These are phyloP conservation scores for Pyrocephalus nanus DNA, from an alignment of 2,797 vertebrate genomes.

Conservation along the genomic window DNA sequence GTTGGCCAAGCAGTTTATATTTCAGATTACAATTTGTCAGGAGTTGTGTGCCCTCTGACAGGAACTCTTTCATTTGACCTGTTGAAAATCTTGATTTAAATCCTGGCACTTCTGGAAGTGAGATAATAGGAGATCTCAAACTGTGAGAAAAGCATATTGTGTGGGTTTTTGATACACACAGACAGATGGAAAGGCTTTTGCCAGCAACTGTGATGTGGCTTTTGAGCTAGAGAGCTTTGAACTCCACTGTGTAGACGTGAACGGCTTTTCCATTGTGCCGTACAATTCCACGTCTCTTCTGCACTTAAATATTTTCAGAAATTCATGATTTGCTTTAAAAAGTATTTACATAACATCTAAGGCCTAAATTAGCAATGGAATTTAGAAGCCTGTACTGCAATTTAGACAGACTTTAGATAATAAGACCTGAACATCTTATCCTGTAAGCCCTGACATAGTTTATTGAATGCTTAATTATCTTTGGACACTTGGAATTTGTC, in stretches of 20 bases:
- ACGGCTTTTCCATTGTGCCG: neutral
- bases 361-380: neutral
- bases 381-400: neutral
- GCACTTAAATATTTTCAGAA: neutral
- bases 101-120: neutral
- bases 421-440: neutral
- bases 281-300: neutral
- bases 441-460: neutral
- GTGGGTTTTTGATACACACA: neutral
- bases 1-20: neutral
- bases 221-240: neutral
- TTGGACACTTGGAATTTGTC: neutral
- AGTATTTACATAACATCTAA: neutral
- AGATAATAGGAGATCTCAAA: constrained; percentile 13
- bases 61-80: neutral
- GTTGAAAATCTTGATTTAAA: neutral
- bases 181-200: neutral
- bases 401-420: neutral
- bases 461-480: neutral
- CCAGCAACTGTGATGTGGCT: neutral
- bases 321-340: neutral
- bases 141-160: constrained; percentile 25
- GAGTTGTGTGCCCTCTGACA: neutral
- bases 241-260: neutral
- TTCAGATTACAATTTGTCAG: neutral